Evolutionary conservation across 2,888 invertebrate genomes (phyloP).

Genomic region (Mimumesa dahlbomi): DNA sequence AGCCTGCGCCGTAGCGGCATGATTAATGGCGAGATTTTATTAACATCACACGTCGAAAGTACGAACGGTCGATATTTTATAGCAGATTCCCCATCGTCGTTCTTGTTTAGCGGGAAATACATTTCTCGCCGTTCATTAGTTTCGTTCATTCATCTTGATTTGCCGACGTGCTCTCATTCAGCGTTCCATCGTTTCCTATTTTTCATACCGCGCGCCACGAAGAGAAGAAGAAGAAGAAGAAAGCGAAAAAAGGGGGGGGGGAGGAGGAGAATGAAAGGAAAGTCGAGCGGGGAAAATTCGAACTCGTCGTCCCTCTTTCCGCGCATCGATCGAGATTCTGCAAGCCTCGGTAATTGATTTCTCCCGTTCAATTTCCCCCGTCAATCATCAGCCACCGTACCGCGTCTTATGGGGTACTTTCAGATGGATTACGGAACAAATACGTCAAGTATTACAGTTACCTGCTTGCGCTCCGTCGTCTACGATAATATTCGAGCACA

Average conservation of each 20-base stretch:
- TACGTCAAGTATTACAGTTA: conserved; percentile 1
- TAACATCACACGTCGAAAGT: too few relatives aligned
- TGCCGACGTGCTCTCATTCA: conserved; percentile 15
- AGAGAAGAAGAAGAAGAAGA: background rate
- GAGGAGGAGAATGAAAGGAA: conserved; percentile 2
- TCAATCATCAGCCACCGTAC: conserved; percentile 31
- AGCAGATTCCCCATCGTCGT: too few relatives aligned
- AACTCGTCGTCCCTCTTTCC: conserved; percentile 7
- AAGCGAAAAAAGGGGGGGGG: conserved; percentile 4
- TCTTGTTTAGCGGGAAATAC: too few relatives aligned
- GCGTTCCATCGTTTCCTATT: conserved; percentile 2
- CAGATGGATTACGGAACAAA: conserved; percentile 35
- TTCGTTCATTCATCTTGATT: conserved; percentile 43
- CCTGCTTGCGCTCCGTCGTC: too few relatives aligned
- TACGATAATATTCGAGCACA: too few relatives aligned
- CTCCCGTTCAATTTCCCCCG: conserved; percentile 58
- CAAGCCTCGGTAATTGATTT: conserved; percentile 61
- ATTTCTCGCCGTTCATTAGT: conserved; percentile 25
- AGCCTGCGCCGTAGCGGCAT: too few relatives aligned
- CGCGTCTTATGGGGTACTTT: conserved; percentile 3
- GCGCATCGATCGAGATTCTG: conserved; percentile 32
- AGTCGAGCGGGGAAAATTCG: conserved; percentile 12
- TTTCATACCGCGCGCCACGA: conserved; percentile 5
- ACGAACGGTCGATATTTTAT: too few relatives aligned
- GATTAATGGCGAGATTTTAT: too few relatives aligned